Conservation (phyloP, 2,888 invertebrate species). For the Machimus rusticus region DNA sequence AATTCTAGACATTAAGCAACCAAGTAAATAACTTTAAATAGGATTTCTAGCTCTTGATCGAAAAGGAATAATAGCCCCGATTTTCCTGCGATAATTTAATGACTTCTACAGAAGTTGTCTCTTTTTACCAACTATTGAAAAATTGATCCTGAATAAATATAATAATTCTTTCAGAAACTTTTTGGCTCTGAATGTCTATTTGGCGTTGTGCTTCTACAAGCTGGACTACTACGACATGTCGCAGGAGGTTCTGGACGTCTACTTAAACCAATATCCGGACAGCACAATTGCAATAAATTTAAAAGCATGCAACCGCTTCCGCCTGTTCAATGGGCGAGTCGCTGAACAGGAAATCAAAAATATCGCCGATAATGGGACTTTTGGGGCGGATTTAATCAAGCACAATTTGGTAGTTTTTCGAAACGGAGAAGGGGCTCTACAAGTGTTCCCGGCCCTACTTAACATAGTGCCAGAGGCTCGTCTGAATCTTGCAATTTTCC, state of each 20-base stretch:
- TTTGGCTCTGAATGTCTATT: slow-evolving; percentile 94
- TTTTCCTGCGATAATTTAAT: too few relatives aligned
- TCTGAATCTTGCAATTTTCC: slow-evolving; percentile 93
- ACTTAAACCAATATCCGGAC: slow-evolving; percentile 88
- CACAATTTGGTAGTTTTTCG: slow-evolving; percentile 96
- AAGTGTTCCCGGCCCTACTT: slow-evolving; percentile 86
- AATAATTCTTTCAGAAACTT: slow-evolving; percentile 72
- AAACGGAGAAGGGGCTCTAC: slow-evolving; percentile 91
- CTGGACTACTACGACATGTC: slow-evolving; percentile 98
- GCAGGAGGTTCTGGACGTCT: slow-evolving; percentile 94
- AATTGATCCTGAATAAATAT: too few relatives aligned
- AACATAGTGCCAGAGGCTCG: slow-evolving; percentile 97
- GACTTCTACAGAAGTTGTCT: too few relatives aligned
- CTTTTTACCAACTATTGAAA: too few relatives aligned
- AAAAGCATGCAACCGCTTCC: slow-evolving; percentile 76
- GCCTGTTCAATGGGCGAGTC: slow-evolving; percentile 92
- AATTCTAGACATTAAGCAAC: too few relatives aligned
- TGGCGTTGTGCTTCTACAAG: slow-evolving; percentile 97
- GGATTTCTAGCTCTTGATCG: too few relatives aligned
- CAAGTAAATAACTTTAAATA: too few relatives aligned
- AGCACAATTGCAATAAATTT: slow-evolving; percentile 96
- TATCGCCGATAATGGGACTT: slow-evolving; percentile 78
- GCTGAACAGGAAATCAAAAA: slow-evolving; percentile 91
- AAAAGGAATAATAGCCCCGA: too few relatives aligned
- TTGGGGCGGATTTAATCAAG: slow-evolving; percentile 90